These are phyloP conservation scores for Triops cancriformis DNA, from an alignment of 1,140 invertebrate genomes.

Conservation along the genomic window DNA sequence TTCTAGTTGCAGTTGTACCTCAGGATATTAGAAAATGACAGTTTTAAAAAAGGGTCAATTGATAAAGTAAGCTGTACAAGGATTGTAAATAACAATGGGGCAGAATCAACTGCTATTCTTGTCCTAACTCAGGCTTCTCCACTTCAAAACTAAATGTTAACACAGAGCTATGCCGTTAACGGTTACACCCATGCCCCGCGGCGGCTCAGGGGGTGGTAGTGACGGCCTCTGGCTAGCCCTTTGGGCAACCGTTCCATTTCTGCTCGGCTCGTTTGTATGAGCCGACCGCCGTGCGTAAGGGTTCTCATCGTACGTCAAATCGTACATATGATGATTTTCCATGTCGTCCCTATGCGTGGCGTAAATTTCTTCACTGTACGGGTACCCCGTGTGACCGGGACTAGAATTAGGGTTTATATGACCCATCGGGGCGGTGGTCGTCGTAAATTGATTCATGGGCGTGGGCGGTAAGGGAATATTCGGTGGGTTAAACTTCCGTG, in stretches of 20 bases:
- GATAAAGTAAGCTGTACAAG: not conserved
- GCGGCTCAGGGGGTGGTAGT: not conserved
- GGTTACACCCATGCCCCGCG: not conserved
- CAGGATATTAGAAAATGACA: conserved; percentile 3
- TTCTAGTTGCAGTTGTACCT: not conserved
- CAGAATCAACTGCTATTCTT: not conserved
- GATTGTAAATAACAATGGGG: not conserved
- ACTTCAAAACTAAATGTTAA: not conserved
- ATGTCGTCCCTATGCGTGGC: conserved; percentile 17
- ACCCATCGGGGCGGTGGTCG: conserved; percentile 11
- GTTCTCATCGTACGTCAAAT: conserved; percentile 26
- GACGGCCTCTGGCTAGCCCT: not conserved
- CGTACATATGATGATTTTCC: conserved; percentile 27
- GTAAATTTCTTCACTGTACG: conserved; percentile 22
- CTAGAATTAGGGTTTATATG: conserved; percentile 13
- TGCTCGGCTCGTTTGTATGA: not conserved
- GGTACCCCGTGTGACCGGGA: conserved; percentile 1
- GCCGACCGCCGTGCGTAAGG: not conserved
- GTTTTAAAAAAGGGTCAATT: not conserved
- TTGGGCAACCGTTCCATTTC: not conserved
- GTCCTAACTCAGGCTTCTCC: not conserved
- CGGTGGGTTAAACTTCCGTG: conserved; percentile 22
- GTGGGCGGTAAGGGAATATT: conserved; percentile 26
- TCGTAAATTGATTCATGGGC: conserved; percentile 19
- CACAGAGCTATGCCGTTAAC: not conserved